Conservation (phyloP, 2,113 vertebrate species). For the Erythrocercus mccallii region DNA sequence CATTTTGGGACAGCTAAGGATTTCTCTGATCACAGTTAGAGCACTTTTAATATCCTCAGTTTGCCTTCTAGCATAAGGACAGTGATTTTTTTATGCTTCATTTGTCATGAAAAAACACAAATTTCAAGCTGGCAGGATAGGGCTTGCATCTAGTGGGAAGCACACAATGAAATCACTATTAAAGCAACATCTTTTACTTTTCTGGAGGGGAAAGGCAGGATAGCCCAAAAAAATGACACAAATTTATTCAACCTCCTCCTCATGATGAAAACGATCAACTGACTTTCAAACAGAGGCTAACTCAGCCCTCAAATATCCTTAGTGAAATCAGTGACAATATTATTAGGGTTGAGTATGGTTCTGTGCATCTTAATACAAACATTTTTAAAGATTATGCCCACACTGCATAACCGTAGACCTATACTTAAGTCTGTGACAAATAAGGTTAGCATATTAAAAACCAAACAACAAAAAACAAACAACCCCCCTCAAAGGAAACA, state of each 20-base stretch:
- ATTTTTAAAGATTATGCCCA: background rate
- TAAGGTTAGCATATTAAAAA: background rate
- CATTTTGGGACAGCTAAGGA: background rate
- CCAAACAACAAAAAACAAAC: background rate
- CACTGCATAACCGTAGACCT: background rate
- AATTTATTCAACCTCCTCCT: slow-evolving; percentile 21
- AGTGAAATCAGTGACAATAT: background rate
- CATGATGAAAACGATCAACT: background rate
- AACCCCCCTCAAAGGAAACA: too few relatives aligned
- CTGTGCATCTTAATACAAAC: background rate
- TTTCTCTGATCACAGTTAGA: slow-evolving; percentile 14
- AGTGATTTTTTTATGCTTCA: slow-evolving; percentile 25
- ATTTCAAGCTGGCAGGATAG: background rate
- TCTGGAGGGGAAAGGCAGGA: background rate
- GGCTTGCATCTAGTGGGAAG: background rate
- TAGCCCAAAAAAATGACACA: background rate
- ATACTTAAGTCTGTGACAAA: background rate
- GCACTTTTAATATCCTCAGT: background rate
- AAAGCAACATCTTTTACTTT: background rate
- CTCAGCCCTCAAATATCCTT: background rate
- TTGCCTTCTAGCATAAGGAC: background rate
- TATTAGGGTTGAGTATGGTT: background rate
- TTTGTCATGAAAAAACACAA: slow-evolving; percentile 4
- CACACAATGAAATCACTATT: background rate
- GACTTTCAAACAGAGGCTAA: background rate